Evolutionary conservation across 2,797 vertebrate species (phyloP), one percentile per base, ranked within the genome.

Genomic region (Acanthopagrus latus): DNA sequence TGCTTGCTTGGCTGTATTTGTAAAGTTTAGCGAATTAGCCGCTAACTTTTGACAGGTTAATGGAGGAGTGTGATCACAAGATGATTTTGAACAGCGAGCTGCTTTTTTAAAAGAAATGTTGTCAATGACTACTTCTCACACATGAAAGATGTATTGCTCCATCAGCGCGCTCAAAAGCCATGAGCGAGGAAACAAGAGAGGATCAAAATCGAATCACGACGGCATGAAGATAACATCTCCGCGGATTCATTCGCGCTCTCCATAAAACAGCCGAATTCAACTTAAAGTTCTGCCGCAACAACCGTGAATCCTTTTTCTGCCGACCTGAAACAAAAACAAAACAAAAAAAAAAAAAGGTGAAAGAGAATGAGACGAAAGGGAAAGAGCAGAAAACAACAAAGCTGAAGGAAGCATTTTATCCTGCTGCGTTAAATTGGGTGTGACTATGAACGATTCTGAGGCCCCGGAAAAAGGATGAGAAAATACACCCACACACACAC

Each of bases 391-490:
- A 81, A 87, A 84, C 85, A 91, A 88, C 85, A 90, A 87, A 91
- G 88, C 74, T 74, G 75, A 86, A 80, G 78, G 88, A 93, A 91
- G 91, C 91, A 92, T 94, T 94, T 94, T 90, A 93, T 92, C 89
- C 88, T 62, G 80, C 90, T 86, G 91, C 88, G 92, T 96, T 97
- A 96, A 97, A 97, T 96, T 96, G 95, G 96, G 95, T 90, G 95
- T 95, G 96, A 97, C 95, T 95, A 94, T 93, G 95, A 96, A 96
- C 93, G 92, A 96, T 96, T 96, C 94, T 85, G 95, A 96, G 95
- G 95, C 93, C 84, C 71, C 84, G 90, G 38, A 38, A 94, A 94
- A 91, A 87, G 80, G 85, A 82, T 83, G 82, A 80, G 74, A 88
- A 87, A 82, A 85, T n/a, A 85, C 76, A 71, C 71, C 21, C 80